Evolutionary conservation across 2,113 vertebrate genomes (phyloP), one percentile per base, ranked within the genome.

Genomic region (Acrocephalus kingi): DNA sequence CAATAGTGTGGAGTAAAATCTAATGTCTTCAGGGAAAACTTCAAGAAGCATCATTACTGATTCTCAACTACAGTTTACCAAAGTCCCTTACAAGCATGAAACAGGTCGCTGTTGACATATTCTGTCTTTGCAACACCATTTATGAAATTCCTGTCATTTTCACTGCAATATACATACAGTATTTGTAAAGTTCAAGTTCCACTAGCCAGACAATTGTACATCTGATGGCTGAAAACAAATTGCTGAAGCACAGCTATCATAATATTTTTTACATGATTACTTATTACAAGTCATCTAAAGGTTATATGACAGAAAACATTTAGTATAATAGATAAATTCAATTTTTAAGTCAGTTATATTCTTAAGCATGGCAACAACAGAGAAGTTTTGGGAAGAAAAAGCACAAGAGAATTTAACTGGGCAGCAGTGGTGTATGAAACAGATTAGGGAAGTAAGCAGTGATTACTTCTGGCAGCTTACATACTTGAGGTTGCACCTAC

Each of bases 391-490:
- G 69, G 31, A 79, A 94, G 56, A 87, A 97, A 92, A 10, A 96
- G 20, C n/a, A 82, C 27, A 77, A 77, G 33, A 67, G 46, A 92
- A 92, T 74, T 72, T 84, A 91, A 92, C 10, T 71, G 63, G 73
- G 59, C 52, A 91, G 73, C 89, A 93, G 18, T 83, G 55, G 41
- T 80, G 24, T 73, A 95, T 49, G 75, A 93, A 94, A 95, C 81
- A 90, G 84, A 95, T 95, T 95, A 95, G 67, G 59, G 81, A 97
- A 96, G 77, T 25, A 80, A 91, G 85, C 56, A 89, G 19, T 84
- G 89, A 96, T 97, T 94, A 87, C 61, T 95, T 95, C 69, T 93
- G 83, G 91, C 94, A 96, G 86, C 3, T 89, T 87, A 96, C 89
- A 89, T 80, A 93, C 74, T 94, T 95, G 79, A 92, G 97, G 76